phyloP scores from a whole-genome alignment of 2,113 vertebrate species.

The Synchiropus splendidus region DNA sequence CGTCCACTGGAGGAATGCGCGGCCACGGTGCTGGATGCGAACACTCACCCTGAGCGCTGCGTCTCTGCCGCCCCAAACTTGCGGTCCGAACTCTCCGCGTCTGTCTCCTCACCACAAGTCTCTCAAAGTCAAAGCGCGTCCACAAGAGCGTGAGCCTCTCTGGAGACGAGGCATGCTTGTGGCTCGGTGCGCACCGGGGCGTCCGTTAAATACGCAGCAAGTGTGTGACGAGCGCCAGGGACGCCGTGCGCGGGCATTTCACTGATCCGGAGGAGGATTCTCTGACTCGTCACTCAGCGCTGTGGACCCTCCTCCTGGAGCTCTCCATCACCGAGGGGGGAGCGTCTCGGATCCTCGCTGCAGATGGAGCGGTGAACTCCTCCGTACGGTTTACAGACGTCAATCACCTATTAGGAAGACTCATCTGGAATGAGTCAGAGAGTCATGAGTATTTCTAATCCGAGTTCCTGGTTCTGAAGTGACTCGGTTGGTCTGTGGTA shows the following conservation, averaged over 20 bases:
- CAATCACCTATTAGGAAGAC: too few species aligned
- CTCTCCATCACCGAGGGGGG: too few species aligned
- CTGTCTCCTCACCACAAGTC: slow-evolving; percentile 9
- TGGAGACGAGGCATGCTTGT: slow-evolving; percentile 52
- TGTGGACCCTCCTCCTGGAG: background rate
- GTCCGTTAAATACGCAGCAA: slow-evolving; percentile 66
- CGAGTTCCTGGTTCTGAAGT: too few species aligned
- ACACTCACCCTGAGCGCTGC: background rate
- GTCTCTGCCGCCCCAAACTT: background rate
- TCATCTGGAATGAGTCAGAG: too few species aligned
- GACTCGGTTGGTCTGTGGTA: too few species aligned
- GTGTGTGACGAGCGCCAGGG: slow-evolving; percentile 56
- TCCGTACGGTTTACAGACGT: too few species aligned
- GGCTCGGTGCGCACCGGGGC: slow-evolving; percentile 41
- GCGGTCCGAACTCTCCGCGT: background rate
- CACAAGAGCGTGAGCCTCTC: slow-evolving; percentile 49
- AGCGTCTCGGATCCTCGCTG: too few species aligned
- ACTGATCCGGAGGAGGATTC: slow-evolving; percentile 73
- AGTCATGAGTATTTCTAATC: too few species aligned
- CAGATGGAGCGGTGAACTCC: slow-evolving; percentile 1
- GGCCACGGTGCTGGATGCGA: too few species aligned
- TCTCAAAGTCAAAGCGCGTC: slow-evolving; percentile 31
- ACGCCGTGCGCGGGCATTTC: slow-evolving; percentile 67
- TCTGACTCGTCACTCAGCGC: slow-evolving; percentile 2
- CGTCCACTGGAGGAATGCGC: too few species aligned